Percentiles rank a stretch among this genome's conserved stretches.
These are phyloP conservation scores for Chlorocebus sabaeus DNA, from an alignment of 2,113 vertebrate genomes.

Conservation along the genomic window DNA sequence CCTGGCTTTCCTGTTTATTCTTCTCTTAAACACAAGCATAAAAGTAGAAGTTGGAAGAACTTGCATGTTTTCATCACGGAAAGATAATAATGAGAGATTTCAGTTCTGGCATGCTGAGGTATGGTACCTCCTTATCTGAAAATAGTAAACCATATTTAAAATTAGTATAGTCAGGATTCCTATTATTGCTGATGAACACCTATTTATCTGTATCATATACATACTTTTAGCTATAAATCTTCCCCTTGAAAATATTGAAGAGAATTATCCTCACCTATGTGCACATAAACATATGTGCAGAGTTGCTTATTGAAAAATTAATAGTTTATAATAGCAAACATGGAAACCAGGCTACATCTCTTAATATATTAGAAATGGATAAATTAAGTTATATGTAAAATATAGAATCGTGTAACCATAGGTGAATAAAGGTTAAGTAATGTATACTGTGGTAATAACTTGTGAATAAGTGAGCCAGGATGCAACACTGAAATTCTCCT, in stretches of 20 bases:
- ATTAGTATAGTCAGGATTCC: not conserved
- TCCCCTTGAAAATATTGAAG: not conserved
- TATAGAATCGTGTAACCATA: not conserved
- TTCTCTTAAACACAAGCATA: not conserved
- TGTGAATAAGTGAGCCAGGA: not conserved
- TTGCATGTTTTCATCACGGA: not conserved
- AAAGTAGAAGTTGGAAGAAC: not conserved
- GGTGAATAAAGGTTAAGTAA: not conserved
- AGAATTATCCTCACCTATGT: not conserved
- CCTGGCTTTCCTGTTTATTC: not conserved
- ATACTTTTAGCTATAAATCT: not conserved
- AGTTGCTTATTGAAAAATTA: not conserved
- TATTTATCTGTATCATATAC: not conserved
- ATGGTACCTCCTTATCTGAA: not conserved
- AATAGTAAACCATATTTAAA: not conserved
- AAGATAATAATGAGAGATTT: not conserved
- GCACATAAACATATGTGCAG: not conserved
- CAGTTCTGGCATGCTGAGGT: not conserved
- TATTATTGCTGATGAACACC: not conserved
- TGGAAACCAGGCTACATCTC: not conserved
- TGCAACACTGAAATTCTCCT: not conserved
- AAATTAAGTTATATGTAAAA: not conserved
- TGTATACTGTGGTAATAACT: not conserved
- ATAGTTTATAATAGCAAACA: not conserved
- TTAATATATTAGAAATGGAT: not conserved